phyloP scores from a whole-genome alignment of 2,113 vertebrate genomes.

The Polypterus senegalus region DNA sequence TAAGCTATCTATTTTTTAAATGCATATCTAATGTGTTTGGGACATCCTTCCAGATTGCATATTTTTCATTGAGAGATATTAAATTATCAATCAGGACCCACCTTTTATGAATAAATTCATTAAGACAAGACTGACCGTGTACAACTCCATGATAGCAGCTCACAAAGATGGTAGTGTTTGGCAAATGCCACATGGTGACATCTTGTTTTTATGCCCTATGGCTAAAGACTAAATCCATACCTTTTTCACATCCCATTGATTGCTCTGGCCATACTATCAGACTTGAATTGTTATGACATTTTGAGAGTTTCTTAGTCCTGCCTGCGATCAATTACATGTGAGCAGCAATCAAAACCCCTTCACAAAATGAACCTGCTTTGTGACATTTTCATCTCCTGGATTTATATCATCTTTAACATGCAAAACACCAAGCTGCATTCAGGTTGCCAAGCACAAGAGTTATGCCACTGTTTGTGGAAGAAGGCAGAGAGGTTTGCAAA shows the following conservation, averaged over 20 bases:
- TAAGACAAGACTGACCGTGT: too few species aligned
- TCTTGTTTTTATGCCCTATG: too few species aligned
- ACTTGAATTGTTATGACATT: constrained; percentile 68
- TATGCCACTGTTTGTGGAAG: too few species aligned
- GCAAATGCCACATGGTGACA: constrained; percentile 32
- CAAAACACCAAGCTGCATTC: constrained; percentile 19
- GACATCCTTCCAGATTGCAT: too few species aligned
- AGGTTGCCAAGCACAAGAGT: constrained; percentile 17
- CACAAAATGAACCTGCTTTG: constrained; percentile 64
- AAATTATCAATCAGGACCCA: too few species aligned
- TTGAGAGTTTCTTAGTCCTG: constrained; percentile 69
- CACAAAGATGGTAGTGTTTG: constrained; percentile 52
- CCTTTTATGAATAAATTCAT: too few species aligned
- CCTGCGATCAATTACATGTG: constrained; percentile 66
- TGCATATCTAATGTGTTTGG: too few species aligned
- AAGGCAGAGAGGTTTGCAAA: too few species aligned
- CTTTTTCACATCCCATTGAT: constrained; percentile 68
- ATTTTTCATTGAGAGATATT: too few species aligned
- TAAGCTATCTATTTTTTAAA: too few species aligned
- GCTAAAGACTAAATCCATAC: constrained; percentile 49
- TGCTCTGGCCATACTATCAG: constrained; percentile 51
- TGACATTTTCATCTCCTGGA: constrained; percentile 68
- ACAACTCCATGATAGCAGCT: too few species aligned
- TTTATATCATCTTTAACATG: constrained; percentile 46
- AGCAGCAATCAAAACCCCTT: constrained; percentile 68